Evolutionary conservation across 1,140 invertebrate genomes (phyloP).

Genomic region (Andricus grossulariae): DNA sequence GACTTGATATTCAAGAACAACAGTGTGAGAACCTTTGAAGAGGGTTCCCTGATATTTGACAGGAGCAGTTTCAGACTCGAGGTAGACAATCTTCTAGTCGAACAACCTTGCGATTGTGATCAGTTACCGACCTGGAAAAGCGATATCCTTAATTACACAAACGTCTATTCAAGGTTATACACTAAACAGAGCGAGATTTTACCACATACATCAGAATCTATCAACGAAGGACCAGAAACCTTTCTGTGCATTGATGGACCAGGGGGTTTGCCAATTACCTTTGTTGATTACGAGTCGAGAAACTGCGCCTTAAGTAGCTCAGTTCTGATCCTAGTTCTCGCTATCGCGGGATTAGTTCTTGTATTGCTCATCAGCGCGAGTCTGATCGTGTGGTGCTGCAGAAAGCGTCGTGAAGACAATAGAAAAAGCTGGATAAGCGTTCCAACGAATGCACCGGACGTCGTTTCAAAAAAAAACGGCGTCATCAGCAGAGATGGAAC

Average conservation of each 20-base stretch:
- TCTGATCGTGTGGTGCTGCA: slow-evolving; percentile 64
- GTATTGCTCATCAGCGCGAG: slow-evolving; percentile 48
- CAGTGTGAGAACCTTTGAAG: slow-evolving; percentile 76
- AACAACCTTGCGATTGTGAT: slow-evolving; percentile 79
- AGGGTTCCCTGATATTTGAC: slow-evolving; percentile 79
- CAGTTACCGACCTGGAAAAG: slow-evolving; percentile 70
- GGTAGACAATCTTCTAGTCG: slow-evolving; percentile 79
- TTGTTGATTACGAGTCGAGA: slow-evolving; percentile 61
- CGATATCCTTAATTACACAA: slow-evolving; percentile 72
- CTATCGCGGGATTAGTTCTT: slow-evolving; percentile 53
- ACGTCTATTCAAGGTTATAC: slow-evolving; percentile 61
- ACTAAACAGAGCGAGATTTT: slow-evolving; percentile 43
- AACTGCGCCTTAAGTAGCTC: slow-evolving; percentile 63
- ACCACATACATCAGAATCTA: slow-evolving; percentile 47
- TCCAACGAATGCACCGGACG: slow-evolving; percentile 69
- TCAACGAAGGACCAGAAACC: slow-evolving; percentile 61
- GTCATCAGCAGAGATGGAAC: slow-evolving; percentile 61
- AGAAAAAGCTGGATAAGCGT: slow-evolving; percentile 74
- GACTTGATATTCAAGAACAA: slow-evolving; percentile 82
- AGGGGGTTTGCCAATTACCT: slow-evolving; percentile 52
- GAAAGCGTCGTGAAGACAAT: slow-evolving; percentile 54
- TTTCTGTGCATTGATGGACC: slow-evolving; percentile 62
- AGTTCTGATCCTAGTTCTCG: slow-evolving; percentile 61
- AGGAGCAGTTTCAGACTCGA: slow-evolving; percentile 75
- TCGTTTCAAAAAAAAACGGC: slow-evolving; percentile 71